A percentile compares a stretch with the other conserved stretches of the same genome.
These are phyloP conservation scores for Lutjanus erythropterus DNA, from an alignment of 2,113 vertebrate genomes.

Conservation along the genomic window DNA sequence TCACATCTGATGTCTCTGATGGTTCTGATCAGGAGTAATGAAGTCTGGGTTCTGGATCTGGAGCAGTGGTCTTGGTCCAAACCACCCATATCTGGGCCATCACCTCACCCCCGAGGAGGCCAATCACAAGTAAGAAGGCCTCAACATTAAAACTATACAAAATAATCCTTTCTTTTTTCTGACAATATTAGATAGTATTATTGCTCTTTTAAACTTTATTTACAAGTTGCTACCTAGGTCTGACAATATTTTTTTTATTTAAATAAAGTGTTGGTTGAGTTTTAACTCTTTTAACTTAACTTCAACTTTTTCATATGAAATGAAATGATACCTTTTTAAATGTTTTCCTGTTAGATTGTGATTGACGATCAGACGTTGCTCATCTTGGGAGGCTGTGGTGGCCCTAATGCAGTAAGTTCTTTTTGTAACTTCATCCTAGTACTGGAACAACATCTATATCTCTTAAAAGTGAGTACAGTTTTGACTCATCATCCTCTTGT, in stretches of 20 bases:
- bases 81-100: slow-evolving; percentile 89
- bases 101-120: slow-evolving; percentile 94
- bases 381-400: slow-evolving; percentile 96
- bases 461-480: background rate
- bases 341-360: slow-evolving; percentile 87
- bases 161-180: background rate
- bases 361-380: slow-evolving; percentile 94
- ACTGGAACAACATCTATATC: background rate
- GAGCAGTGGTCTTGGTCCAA: slow-evolving; percentile 99
- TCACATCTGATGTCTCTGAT: slow-evolving; percentile 19
- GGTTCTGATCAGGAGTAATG: slow-evolving; percentile 91
- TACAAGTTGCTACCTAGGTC: background rate
- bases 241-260: background rate
- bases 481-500: background rate
- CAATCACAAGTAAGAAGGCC: slow-evolving; percentile 92
- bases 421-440: background rate
- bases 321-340: background rate
- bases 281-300: background rate
- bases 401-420: slow-evolving; percentile 96
- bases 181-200: background rate
- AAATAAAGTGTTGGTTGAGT: background rate
- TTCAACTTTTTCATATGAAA: background rate
- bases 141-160: background rate
- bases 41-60: slow-evolving; percentile 97
- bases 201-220: background rate